Percentiles rank a stretch among this genome's conserved stretches.
Conservation (phyloP, 2,113 vertebrate genomes). For the Pollachius pollachius region DNA sequence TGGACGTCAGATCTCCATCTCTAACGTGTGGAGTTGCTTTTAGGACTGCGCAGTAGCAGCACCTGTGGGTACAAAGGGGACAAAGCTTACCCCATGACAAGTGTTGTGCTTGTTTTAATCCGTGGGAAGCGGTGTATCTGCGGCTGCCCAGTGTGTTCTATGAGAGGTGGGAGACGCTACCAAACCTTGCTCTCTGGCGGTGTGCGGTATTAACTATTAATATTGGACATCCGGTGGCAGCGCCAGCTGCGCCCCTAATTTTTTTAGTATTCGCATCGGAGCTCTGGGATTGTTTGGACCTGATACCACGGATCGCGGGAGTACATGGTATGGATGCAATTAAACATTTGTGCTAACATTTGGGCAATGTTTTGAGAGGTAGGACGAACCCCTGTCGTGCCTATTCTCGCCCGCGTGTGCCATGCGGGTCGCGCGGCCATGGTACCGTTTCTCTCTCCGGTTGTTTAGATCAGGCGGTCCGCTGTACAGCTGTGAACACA, state of each 20-base stretch:
- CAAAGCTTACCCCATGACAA: no score
- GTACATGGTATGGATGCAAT: neutral
- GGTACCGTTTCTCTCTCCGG: constrained; percentile 25
- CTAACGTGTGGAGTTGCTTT: no score
- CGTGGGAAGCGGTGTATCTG: no score
- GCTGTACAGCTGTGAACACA: constrained; percentile 47
- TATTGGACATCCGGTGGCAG: constrained; percentile 70
- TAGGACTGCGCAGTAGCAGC: no score
- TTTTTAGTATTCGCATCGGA: constrained; percentile 49
- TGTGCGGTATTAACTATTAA: constrained; percentile 38
- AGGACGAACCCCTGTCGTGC: neutral
- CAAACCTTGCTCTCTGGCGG: constrained; percentile 24
- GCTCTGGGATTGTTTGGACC: neutral
- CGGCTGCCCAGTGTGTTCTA: no score
- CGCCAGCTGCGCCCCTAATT: constrained; percentile 70
- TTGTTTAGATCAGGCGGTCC: constrained; percentile 18
- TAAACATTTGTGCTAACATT: neutral
- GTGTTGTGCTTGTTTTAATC: no score
- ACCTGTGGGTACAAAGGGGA: no score
- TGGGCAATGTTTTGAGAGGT: neutral
- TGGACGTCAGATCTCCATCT: no score
- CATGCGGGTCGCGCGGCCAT: constrained; percentile 56
- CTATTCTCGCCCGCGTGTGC: constrained; percentile 21
- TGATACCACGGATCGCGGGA: neutral
- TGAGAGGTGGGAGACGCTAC: neutral